A percentile compares a stretch with the other conserved stretches of the same genome.
phyloP scores from a whole-genome alignment of 2,797 vertebrate genomes.

The Liparis tanakae region DNA sequence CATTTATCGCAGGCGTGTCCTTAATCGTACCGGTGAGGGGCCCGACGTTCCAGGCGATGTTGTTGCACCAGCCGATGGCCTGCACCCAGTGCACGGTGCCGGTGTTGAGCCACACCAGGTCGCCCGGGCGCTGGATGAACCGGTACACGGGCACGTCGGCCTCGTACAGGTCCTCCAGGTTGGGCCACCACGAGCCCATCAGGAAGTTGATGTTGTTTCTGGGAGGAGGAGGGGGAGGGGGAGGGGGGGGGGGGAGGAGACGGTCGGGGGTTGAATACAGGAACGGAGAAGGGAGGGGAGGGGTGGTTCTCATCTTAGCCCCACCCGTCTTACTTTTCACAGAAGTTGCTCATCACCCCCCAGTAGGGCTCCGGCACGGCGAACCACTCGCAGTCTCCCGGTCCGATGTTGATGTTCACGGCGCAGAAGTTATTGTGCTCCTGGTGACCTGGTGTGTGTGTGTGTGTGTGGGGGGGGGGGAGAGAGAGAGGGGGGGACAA shows the following conservation, averaged over 20 bases:
- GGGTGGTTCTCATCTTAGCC: not conserved
- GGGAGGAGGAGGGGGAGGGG: constrained; percentile 21
- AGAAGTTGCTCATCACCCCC: constrained; percentile 99
- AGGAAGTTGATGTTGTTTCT: constrained; percentile 99
- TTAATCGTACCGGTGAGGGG: constrained; percentile 90
- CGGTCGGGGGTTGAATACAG: not conserved
- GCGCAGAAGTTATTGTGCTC: constrained; percentile 99
- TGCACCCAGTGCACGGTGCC: constrained; percentile 99
- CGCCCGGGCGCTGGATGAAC: constrained; percentile 97
- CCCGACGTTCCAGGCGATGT: constrained; percentile 98
- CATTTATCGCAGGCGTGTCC: not conserved
- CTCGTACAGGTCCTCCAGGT: constrained; percentile 98
- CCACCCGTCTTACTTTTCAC: constrained; percentile 90
- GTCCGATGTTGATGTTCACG: constrained; percentile 99
- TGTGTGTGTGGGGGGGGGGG: no score
- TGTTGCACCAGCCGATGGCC: constrained; percentile 99
- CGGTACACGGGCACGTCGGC: constrained; percentile 97
- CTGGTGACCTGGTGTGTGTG: constrained; percentile 89
- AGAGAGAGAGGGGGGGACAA: no score
- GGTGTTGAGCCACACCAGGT: constrained; percentile 98
- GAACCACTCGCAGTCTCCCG: constrained; percentile 99
- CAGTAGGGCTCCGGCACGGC: constrained; percentile 97
- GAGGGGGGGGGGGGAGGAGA: not conserved
- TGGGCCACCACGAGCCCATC: constrained; percentile 99
- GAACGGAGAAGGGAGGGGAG: fast-evolving